Percentiles rank a stretch among this genome's conserved stretches.
Evolutionary conservation across 2,888 invertebrate species (phyloP).

Genomic region (Lingula anatina): DNA sequence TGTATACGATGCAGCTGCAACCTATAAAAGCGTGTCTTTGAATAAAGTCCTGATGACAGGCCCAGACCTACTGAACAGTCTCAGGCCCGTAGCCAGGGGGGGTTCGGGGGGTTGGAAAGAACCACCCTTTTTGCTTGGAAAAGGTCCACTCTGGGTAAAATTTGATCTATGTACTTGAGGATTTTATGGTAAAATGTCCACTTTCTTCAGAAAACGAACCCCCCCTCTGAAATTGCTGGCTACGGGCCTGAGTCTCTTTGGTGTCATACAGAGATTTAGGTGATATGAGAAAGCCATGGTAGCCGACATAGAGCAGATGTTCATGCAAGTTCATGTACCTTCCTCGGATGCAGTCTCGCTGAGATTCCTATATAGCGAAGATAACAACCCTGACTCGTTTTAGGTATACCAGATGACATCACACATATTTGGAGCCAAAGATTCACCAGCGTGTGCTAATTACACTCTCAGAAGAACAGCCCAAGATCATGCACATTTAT

Average conservation of each 20-base stretch:
- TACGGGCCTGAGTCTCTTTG: background rate
- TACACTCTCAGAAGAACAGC: background rate
- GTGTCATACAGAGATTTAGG: background rate
- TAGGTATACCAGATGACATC: background rate
- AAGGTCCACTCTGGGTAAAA: no score
- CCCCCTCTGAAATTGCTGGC: no score
- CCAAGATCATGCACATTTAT: background rate
- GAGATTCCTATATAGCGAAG: background rate
- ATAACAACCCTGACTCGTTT: background rate
- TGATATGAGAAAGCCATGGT: background rate
- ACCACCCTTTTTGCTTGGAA: no score
- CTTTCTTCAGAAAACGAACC: no score
- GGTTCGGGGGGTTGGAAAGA: no score
- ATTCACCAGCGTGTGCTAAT: slow-evolving; percentile 1
- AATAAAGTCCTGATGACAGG: background rate
- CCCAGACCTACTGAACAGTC: background rate
- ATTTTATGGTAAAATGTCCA: no score
- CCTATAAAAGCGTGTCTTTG: background rate
- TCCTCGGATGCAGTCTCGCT: background rate
- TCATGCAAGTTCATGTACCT: background rate
- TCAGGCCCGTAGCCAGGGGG: no score
- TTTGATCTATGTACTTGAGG: no score
- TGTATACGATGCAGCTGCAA: background rate
- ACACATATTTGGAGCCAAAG: background rate
- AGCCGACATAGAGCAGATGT: background rate